Base-by-base conservation (phyloP, 2,113 vertebrate species). In the Gnathochromis pfefferi region DNA sequence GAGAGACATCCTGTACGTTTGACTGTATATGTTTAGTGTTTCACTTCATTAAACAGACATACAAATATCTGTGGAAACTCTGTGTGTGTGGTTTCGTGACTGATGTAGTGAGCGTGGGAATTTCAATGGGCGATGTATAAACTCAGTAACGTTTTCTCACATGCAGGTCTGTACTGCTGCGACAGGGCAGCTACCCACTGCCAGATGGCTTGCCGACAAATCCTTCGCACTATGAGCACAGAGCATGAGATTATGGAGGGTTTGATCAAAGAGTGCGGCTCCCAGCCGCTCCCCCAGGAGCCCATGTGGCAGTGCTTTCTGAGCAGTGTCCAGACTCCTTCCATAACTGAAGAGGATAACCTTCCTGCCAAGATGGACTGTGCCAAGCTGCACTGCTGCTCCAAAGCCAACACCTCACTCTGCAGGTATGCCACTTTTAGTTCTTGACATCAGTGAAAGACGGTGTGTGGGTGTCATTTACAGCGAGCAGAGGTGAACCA, bases 291-390 rank as follows among this genome's bases (percentile, higher is more conserved):
- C 58, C 99, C 99, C 42, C 99, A 99, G 95, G 99, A 99, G 84
- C 99, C 99, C 3, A 98, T 99, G 84, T 99, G 98, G 99, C 99
- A 99, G 85, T 99, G 99, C 90, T 99, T 99, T 80, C 96, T 99
- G 21, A 97, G 98, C 88, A 98, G 97, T 13, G 97, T 98, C 2
- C 97, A 97, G 26, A 97, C 97, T 17, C 97, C 97, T 63, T 96
- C 97, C 80, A 97, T 97, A 7, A 97, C 96, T 14, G 95, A 97
- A 80, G 97, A 97, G n/a, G 97, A 98, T 81, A 96, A 97, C 26
- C 97, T 98, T 81, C 97, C 98, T 0, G 97, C 97, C 31, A 98
- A 98, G 94, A 97, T 99, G 1, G 99, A 99, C 96, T 97, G 97
- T 16, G 99, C 99, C 86, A 99, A 99, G 93, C 96, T 99, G 90